Conservation (phyloP, 2,113 vertebrate genomes). For the Odobenus rosmarus region DNA sequence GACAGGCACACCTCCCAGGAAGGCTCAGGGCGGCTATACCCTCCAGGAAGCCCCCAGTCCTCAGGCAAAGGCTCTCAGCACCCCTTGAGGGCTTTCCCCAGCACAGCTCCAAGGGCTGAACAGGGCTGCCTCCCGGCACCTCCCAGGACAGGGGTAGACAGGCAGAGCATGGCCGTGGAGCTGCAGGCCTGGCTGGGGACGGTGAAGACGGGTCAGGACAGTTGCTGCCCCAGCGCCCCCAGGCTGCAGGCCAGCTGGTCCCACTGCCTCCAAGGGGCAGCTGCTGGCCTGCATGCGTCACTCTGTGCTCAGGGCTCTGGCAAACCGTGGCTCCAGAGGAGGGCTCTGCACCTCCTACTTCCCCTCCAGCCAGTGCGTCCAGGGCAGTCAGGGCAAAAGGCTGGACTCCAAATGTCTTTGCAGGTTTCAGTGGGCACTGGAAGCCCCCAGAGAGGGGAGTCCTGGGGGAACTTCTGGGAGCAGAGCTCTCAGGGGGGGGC, state of each 20-base stretch:
- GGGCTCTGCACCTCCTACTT: not conserved
- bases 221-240: not conserved
- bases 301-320: no score
- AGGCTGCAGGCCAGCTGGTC: fast-evolving
- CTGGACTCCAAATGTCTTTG: not conserved
- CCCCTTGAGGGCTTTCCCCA: not conserved
- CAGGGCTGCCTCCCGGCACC: fast-evolving
- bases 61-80: not conserved
- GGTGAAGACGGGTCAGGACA: fast-evolving
- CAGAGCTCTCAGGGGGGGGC: not conserved
- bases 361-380: not conserved
- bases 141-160: fast-evolving
- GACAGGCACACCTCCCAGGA: not conserved
- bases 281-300: not conserved
- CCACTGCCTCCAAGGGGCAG: not conserved
- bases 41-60: not conserved
- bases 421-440: not conserved
- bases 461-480: fast-evolving
- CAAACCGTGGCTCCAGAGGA: not conserved
- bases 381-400: not conserved
- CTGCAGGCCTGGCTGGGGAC: not conserved
- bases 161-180: fast-evolving
- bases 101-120: not conserved
- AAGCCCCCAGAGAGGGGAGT: not conserved
- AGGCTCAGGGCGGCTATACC: not conserved